These are phyloP conservation scores for Sus scrofa DNA, from an alignment of 2,113 vertebrate species.

Conservation along the genomic window T2T-Sscrofa CM000813.6:144428001-144428500, in stretches of 20 bases:
- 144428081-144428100: background rate
- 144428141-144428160: background rate
- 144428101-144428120: background rate
- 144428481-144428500: background rate
- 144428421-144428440: background rate
- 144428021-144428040: background rate
- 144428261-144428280: too few relatives aligned
- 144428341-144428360: background rate
- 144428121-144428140: background rate
- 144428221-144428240: too few relatives aligned
- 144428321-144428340: background rate
- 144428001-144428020: background rate
- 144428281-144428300: too few relatives aligned
- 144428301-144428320: too few relatives aligned
- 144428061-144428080: background rate
- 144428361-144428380: background rate
- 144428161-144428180: background rate
- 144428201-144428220: too few relatives aligned
- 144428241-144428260: too few relatives aligned
- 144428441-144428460: background rate
- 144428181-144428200: too few relatives aligned
- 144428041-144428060: background rate
- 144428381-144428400: background rate
- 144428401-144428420: background rate
- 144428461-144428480: background rate